These are phyloP conservation scores for Coregonus sp. DNA, from an alignment of 2,797 vertebrate genomes.

Conservation along the genomic window DNA sequence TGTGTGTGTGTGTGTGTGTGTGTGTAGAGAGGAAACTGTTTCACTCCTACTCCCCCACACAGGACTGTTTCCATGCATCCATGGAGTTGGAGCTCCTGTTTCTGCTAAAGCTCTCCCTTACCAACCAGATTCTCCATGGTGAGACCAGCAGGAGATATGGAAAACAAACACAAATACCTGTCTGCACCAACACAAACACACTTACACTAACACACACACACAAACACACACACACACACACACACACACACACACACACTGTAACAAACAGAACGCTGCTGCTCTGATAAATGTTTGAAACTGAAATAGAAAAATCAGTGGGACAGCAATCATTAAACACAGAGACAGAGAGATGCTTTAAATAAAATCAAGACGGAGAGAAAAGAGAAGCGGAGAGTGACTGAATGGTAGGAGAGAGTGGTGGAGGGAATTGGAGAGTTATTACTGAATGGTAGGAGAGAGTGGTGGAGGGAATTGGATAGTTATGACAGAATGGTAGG, in stretches of 20 bases:
- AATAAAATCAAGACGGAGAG: slow-evolving; percentile 14
- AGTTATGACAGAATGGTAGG: too few relatives aligned
- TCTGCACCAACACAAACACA: not conserved
- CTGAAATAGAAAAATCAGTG: too few relatives aligned
- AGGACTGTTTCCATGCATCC: not conserved
- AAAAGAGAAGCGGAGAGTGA: too few relatives aligned
- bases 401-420: too few relatives aligned
- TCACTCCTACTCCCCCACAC: not conserved
- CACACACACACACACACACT: too few relatives aligned
- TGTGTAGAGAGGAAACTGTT: not conserved
- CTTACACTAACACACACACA: not conserved
- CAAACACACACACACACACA: not conserved
- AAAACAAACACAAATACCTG: not conserved
- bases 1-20: not conserved
- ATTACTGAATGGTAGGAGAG: too few relatives aligned
- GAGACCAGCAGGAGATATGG: not conserved
- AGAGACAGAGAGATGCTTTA: not conserved
- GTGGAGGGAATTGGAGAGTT: too few relatives aligned
- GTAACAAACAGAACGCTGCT: too few relatives aligned
- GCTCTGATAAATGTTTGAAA: too few relatives aligned
- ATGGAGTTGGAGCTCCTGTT: slow-evolving; percentile 36
- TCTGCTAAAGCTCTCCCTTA: slow-evolving; percentile 18
- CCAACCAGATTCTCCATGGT: not conserved
- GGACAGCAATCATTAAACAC: too few relatives aligned
- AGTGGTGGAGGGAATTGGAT: too few relatives aligned